Conservation (phyloP, 1,140 invertebrate species). For the Agrilus planipennis region DNA sequence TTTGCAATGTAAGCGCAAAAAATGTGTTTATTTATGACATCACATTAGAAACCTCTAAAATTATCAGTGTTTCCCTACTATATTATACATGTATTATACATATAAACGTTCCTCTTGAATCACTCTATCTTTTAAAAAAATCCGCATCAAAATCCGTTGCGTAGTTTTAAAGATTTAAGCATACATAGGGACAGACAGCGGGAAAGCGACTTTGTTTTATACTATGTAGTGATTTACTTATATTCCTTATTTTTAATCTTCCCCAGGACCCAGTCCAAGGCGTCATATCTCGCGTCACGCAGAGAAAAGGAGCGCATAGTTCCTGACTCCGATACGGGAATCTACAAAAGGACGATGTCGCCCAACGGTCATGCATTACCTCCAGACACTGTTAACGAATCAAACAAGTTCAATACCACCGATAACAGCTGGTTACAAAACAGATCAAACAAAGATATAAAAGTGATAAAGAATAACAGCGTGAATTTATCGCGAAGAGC, state of each 20-base stretch:
- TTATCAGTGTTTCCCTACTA: not conserved
- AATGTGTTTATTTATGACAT: too few relatives aligned
- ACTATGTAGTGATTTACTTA: too few relatives aligned
- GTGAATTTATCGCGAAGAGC: slow-evolving; percentile 29
- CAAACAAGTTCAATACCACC: slow-evolving; percentile 25
- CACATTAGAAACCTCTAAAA: too few relatives aligned
- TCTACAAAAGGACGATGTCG: slow-evolving; percentile 63
- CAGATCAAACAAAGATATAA: slow-evolving; percentile 16
- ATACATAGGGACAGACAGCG: too few relatives aligned
- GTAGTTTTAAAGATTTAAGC: too few relatives aligned
- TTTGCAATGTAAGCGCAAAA: too few relatives aligned
- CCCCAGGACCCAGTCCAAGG: slow-evolving; percentile 68
- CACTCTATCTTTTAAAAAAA: too few relatives aligned
- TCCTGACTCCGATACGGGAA: slow-evolving; percentile 56
- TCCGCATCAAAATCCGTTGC: too few relatives aligned
- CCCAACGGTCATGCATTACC: slow-evolving; percentile 43
- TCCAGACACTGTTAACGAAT: slow-evolving; percentile 17
- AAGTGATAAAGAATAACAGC: slow-evolving; percentile 26
- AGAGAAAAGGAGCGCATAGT: slow-evolving; percentile 49
- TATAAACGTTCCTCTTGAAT: too few relatives aligned
- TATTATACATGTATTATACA: slow-evolving; percentile 3
- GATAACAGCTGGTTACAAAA: slow-evolving; percentile 34
- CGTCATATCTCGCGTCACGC: slow-evolving; percentile 58
- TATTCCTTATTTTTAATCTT: slow-evolving; percentile 34
- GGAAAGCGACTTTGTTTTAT: too few relatives aligned